A percentile compares a stretch with the other conserved stretches of the same genome.
These are phyloP conservation scores for Phrynocephalus forsythii DNA, from an alignment of 2,797 vertebrate genomes.

Conservation along the genomic window DNA sequence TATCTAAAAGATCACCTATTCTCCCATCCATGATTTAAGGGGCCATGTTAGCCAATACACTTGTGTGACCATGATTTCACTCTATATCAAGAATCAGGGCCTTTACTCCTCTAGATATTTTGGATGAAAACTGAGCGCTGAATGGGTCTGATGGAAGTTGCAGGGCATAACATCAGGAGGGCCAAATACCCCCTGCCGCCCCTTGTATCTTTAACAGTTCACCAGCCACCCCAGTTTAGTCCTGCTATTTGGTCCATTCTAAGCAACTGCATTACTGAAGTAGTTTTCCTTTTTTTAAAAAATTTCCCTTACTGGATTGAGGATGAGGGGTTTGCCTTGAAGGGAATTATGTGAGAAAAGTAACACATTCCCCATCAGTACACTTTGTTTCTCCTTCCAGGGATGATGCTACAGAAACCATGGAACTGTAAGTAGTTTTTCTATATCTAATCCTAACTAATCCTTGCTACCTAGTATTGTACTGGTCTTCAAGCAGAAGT, in stretches of 20 bases:
- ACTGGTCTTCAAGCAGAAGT: background rate
- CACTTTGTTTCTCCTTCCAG: slow-evolving; percentile 40
- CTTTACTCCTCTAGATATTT: too few relatives aligned
- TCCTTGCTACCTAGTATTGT: background rate
- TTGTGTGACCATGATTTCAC: background rate
- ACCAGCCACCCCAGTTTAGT: background rate
- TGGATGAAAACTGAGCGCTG: too few relatives aligned
- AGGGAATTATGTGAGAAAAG: background rate
- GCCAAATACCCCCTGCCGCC: too few relatives aligned
- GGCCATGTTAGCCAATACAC: background rate
- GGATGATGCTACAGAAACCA: slow-evolving; percentile 35
- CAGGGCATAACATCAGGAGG: too few relatives aligned
- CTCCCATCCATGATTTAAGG: background rate
- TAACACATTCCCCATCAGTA: background rate
- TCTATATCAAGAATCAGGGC: too few relatives aligned
- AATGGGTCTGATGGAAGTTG: too few relatives aligned
- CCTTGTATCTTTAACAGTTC: background rate
- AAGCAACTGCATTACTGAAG: background rate
- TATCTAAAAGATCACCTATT: background rate
- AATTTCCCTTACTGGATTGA: background rate
- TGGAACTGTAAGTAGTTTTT: slow-evolving; percentile 67
- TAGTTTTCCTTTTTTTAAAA: background rate
- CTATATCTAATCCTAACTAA: background rate
- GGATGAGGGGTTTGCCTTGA: background rate
- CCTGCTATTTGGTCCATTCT: background rate